Base-by-base conservation (phyloP, 2,888 invertebrate genomes). In the Plebejus melissa region DNA sequence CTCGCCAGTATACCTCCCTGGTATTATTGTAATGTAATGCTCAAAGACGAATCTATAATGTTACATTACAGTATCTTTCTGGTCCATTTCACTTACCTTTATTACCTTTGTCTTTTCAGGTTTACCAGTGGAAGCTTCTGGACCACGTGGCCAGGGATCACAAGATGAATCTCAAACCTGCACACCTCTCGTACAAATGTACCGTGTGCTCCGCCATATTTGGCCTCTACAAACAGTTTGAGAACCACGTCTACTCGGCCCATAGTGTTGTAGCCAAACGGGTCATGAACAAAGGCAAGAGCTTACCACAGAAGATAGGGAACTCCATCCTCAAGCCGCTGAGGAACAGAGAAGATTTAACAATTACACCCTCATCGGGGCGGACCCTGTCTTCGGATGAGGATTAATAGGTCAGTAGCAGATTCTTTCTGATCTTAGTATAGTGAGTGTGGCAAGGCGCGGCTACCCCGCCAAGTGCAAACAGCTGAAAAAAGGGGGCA, bases 171-270 rank as follows among this genome's bases (percentile, higher is more conserved):
- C 90, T 98, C 80, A 98, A 98, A 86, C 98, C 98, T 36, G 98
- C 98, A 58, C 98, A 98, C 88, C 94, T 98, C 76, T 98, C 98
- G 50, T 98, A 98, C 94, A 98, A 98, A 90, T 98, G 98, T 90
- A 98, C 98, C 13, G 98, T 98, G 46, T 98, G 98, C 88, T 98
- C 98, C 60, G 98, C 98, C 38, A 98, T 98, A 3, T 98, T 98
- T 85, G 97, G 97, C 82, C 98, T 98, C 97, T 98, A 98, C 94
- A 98, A 98, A 90, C 97, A 98, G 84, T 98, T 98, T 83, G 98
- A 98, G 87, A 98, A 97, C 87, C 98, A 98, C 87, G 98, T 98
- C 6, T 98, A 98, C 85, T 97, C 98, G 60, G 98, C 98, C 32
- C 98, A 98, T 85, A 98, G 98, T 86, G 97, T 97, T 32, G 97